phyloP scores from a whole-genome alignment of 2,113 vertebrate genomes.

The Rhabdornis inornatus region DNA sequence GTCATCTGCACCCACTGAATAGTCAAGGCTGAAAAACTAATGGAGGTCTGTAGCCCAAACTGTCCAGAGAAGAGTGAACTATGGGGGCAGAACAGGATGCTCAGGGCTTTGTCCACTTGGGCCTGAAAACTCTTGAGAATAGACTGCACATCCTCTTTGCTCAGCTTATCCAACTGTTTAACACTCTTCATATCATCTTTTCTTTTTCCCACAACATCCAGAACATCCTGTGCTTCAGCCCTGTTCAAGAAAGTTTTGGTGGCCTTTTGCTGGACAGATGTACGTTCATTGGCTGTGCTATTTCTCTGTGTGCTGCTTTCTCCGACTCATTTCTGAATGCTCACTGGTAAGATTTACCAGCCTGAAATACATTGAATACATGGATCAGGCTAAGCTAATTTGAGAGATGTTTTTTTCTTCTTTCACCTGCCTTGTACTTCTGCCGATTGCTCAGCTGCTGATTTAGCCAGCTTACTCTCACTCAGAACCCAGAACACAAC shows the following conservation, averaged over 20 bases:
- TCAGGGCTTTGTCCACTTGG: background rate
- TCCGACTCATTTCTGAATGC: background rate
- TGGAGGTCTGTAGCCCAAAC: background rate
- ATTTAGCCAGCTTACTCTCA: background rate
- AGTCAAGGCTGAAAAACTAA: background rate
- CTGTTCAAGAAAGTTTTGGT: background rate
- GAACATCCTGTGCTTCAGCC: background rate
- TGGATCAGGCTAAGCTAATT: too few species aligned
- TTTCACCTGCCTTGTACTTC: background rate
- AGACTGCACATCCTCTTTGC: background rate
- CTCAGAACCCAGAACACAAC: fast-evolving
- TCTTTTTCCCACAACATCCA: background rate
- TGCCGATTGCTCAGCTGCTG: background rate
- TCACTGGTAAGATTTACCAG: background rate
- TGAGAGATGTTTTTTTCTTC: background rate
- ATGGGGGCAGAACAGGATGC: background rate
- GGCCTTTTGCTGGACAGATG: background rate
- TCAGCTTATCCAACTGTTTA: fast-evolving
- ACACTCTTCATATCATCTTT: background rate
- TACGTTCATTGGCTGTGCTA: background rate
- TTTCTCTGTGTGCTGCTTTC: background rate
- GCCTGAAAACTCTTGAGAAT: background rate
- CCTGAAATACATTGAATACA: background rate
- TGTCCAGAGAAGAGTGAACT: background rate
- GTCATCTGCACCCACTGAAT: background rate